phyloP scores from a whole-genome alignment of 2,113 vertebrate genomes.

The Dasypus novemcinctus region DNA sequence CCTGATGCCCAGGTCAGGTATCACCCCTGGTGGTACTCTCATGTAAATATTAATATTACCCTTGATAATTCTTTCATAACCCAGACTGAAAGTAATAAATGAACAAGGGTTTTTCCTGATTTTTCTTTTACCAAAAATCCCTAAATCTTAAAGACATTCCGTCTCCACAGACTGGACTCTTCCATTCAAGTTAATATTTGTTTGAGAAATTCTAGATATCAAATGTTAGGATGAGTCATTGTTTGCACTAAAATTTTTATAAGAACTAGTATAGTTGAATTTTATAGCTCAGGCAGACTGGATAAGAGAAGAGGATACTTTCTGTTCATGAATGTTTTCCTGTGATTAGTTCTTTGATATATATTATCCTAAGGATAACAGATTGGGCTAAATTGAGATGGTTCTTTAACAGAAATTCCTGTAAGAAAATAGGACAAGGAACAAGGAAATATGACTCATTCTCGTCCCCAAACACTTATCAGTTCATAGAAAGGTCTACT shows the following conservation, averaged over 20 bases:
- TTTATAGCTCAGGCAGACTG: not conserved
- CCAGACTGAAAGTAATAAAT: not conserved
- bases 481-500: not conserved
- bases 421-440: not conserved
- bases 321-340: not conserved
- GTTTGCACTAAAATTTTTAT: not conserved
- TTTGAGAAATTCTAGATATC: not conserved
- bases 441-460: not conserved
- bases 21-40: not conserved
- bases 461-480: not conserved
- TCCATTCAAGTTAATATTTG: not conserved
- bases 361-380: not conserved
- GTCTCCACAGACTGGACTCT: not conserved
- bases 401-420: conserved; percentile 1
- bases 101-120: not conserved
- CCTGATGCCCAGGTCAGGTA: not conserved
- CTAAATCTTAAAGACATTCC: not conserved
- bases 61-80: not conserved
- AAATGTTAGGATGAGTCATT: not conserved
- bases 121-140: not conserved
- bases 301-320: not conserved
- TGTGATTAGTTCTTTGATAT: not conserved
- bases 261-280: not conserved
- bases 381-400: not conserved
- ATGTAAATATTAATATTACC: not conserved